Evolutionary conservation across 2,797 vertebrate genomes (phyloP).

Genomic region (Falco naumanni): DNA sequence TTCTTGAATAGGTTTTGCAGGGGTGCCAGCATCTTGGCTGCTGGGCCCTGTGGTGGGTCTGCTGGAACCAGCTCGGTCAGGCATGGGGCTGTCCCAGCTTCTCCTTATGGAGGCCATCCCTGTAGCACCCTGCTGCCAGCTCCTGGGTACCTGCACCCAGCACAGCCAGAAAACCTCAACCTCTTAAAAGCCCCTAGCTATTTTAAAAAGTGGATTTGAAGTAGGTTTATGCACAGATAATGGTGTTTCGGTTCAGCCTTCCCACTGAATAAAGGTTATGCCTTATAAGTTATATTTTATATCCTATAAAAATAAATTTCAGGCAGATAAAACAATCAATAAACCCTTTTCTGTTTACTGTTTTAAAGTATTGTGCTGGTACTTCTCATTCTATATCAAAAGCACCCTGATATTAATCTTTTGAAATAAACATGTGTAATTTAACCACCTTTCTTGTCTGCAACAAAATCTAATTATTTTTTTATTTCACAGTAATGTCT

Average conservation of each 20-base stretch:
- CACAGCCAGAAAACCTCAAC: background rate
- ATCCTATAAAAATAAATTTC: background rate
- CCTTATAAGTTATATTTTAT: background rate
- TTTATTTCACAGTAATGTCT: slow-evolving; percentile 18
- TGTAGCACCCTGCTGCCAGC: background rate
- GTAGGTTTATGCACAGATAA: background rate
- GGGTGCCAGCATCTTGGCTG: rapidly evolving
- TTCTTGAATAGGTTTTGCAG: background rate
- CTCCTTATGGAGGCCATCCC: background rate
- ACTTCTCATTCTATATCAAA: background rate
- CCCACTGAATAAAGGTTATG: background rate
- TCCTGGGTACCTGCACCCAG: rapidly evolving
- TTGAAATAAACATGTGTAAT: slow-evolving; percentile 21
- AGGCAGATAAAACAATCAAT: slow-evolving; percentile 13
- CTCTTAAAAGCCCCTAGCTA: background rate
- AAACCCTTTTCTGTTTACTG: slow-evolving; percentile 1
- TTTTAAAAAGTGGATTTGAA: background rate
- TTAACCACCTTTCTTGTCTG: background rate
- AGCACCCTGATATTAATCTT: background rate
- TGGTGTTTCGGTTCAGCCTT: background rate
- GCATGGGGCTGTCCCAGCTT: rapidly evolving
- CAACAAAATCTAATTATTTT: slow-evolving; percentile 22
- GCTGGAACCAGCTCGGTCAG: background rate
- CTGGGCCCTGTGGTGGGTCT: background rate
- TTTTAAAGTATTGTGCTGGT: background rate